Evolutionary conservation across 2,797 vertebrate genomes (phyloP).

Genomic region (Columba guinea): DNA sequence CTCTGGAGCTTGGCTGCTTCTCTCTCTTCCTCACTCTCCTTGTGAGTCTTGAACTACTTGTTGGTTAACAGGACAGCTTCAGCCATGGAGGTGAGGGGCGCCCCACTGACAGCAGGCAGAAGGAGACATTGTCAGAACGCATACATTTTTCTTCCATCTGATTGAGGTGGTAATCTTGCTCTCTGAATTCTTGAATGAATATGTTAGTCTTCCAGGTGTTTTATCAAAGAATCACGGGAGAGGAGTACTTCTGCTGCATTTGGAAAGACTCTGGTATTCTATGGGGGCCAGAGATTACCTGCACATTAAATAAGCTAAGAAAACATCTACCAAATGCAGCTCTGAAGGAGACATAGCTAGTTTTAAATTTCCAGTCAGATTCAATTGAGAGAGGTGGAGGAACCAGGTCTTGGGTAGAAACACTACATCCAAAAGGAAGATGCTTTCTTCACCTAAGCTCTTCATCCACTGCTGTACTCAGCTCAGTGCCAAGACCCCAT

Average conservation of each 20-base stretch:
- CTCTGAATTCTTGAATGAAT: not conserved
- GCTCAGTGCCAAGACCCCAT: accelerated
- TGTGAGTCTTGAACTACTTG: not conserved
- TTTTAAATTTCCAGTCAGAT: not conserved
- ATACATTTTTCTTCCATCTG: not conserved
- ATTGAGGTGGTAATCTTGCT: not conserved
- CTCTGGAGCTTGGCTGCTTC: not conserved
- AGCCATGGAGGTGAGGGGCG: not conserved
- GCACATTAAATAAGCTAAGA: not conserved
- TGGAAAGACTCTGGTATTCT: not conserved
- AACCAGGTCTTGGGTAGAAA: not conserved
- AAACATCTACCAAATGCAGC: not conserved
- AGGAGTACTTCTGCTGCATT: not conserved
- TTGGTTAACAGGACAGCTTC: not conserved
- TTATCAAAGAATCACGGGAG: not conserved
- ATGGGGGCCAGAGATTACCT: not conserved
- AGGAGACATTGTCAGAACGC: accelerated
- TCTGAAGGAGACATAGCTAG: not conserved
- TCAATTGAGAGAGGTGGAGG: not conserved
- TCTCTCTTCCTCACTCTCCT: not conserved
- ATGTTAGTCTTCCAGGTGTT: not conserved
- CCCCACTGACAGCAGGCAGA: not conserved
- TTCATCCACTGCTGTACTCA: not conserved
- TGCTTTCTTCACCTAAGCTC: not conserved
- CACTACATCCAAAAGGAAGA: not conserved